These are phyloP conservation scores for Ceratoteleas bidentatus DNA, from an alignment of 1,140 invertebrate genomes.

Conservation along the genomic window DNA sequence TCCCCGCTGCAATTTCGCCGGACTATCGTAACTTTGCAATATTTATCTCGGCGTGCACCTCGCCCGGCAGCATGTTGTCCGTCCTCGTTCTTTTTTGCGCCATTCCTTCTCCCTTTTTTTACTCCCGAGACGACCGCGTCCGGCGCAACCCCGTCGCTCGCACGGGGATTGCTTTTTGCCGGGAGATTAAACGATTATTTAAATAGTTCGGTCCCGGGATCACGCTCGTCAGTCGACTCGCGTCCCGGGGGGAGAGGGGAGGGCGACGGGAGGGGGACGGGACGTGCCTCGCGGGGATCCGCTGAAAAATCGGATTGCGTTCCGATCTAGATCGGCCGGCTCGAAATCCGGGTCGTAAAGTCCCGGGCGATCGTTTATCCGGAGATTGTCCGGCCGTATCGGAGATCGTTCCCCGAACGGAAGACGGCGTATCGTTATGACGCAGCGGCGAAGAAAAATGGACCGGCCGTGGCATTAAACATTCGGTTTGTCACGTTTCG, in stretches of 20 bases:
- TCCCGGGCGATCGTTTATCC: conserved; percentile 44
- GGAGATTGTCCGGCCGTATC: conserved; percentile 45
- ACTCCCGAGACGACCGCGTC: no score
- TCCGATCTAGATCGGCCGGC: conserved; percentile 57
- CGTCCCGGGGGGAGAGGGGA: no score
- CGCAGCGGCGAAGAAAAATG: conserved; percentile 22
- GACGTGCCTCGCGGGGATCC: conserved; percentile 49
- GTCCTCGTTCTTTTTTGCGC: no score
- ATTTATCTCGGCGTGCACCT: no score
- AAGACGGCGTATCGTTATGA: conserved; percentile 36
- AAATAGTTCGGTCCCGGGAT: conserved; percentile 51
- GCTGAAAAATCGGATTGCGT: conserved; percentile 57
- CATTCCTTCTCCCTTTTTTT: no score
- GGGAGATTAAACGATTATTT: conserved; percentile 59
- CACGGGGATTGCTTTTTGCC: conserved; percentile 36
- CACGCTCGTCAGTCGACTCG: conserved; percentile 28
- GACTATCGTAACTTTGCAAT: no score
- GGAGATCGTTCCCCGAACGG: conserved; percentile 30
- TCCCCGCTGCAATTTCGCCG: no score
- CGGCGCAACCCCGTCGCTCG: conserved; percentile 10
- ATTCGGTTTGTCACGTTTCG: background rate
- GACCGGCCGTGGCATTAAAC: conserved; percentile 7
- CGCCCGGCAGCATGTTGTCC: no score
- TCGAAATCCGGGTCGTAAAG: conserved; percentile 56
- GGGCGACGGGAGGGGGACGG: conserved; percentile 28